phyloP scores from a whole-genome alignment of 2,797 vertebrate genomes.

The Epinephelus malabaricus region DNA sequence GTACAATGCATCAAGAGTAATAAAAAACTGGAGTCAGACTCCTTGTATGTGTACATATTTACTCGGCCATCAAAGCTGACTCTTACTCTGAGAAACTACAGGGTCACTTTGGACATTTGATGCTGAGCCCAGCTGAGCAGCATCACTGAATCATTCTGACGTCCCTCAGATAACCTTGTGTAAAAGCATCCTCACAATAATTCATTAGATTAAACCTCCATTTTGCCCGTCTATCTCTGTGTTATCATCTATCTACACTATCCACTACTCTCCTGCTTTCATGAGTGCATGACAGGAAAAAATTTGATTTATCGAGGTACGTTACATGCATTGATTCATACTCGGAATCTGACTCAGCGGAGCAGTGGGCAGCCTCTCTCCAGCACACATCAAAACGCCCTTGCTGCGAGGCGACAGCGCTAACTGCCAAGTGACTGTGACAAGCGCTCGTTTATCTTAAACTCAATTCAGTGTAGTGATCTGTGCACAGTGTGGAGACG shows the following conservation, averaged over 20 bases:
- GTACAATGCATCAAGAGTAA: no score
- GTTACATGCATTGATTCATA: conserved; percentile 7
- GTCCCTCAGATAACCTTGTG: conserved; percentile 18
- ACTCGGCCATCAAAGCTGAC: no score
- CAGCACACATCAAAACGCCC: not conserved
- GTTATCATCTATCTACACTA: conserved; percentile 7
- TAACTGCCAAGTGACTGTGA: conserved; percentile 18
- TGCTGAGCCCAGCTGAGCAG: not conserved
- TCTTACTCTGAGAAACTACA: not conserved
- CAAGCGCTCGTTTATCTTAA: conserved; percentile 8
- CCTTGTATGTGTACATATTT: not conserved
- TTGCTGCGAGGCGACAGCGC: conserved; percentile 29
- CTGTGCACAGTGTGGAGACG: not conserved
- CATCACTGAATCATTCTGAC: conserved; percentile 15
- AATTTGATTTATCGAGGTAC: not conserved
- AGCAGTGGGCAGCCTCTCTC: conserved; percentile 2
- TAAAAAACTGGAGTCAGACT: no score
- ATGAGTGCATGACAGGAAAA: not conserved
- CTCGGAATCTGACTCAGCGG: not conserved
- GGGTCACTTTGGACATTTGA: not conserved
- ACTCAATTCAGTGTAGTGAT: conserved; percentile 10
- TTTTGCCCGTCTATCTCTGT: not conserved
- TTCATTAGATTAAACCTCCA: conserved; percentile 16
- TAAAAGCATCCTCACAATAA: conserved; percentile 2
- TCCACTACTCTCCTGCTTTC: conserved; percentile 1